Base-by-base conservation (phyloP, 2,113 vertebrate genomes). In the Embiotoca jacksoni region DNA sequence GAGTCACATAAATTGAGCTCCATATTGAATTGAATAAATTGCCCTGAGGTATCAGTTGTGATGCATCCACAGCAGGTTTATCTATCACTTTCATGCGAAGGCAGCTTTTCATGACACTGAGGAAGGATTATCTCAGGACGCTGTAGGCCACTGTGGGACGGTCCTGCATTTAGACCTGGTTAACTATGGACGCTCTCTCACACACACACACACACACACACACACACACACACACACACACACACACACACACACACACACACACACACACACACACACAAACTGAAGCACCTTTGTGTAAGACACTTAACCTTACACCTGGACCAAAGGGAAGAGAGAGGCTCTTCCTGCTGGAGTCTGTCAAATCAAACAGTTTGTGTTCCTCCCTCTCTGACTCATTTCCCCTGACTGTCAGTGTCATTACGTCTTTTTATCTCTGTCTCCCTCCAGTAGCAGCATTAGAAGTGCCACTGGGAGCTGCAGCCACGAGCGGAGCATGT, bases 381-480 rank as follows among this genome's bases (percentile, higher is more conserved):
- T 75, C 52, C 75, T 75, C 73, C 82, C 73, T 79, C 75, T 82
- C 79, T 60, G 57, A 83, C 74, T 87, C 83, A 71, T 86, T 89
- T 81, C 74, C 69, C 84, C 65, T 69, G 52, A 70, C 72, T 88
- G 44, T 81, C 72, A 74, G 41, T 74, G 68, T 80, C 75, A 75
- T 71, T 70, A 76, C 37, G 4, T 68, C 53, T 37, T 36, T 78
- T 11, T 82, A 33, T 73, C 57, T 62, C 44, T 69, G 30, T 66
- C 31, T 1, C 15, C 44, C 52, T 36, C 30, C 4, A 9, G 80
- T 74, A 86, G 84, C 81, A 89, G 87, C 84, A 82, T 80, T 84
- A 23, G 46, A 80, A 67, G 74, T 57, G 2, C 56, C 78, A 23
- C 64, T 75, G 50, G 63, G 16, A 33, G 23, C 5, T 59, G 72